Conservation (phyloP, 2,113 vertebrate genomes). For the Anarhynchus alexandrinus region DNA sequence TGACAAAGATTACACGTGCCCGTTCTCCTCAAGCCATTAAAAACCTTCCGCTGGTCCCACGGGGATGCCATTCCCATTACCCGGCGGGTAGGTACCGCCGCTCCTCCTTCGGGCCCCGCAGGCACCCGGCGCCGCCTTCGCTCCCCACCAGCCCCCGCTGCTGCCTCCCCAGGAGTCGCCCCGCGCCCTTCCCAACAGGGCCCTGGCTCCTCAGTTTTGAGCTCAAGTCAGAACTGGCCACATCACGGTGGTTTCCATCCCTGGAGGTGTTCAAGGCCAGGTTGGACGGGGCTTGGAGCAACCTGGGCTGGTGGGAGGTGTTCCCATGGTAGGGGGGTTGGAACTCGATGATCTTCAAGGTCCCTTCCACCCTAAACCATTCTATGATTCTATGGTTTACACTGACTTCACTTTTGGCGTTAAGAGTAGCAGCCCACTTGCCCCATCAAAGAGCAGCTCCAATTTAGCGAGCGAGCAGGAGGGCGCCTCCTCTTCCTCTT, state of each 20-base stretch:
- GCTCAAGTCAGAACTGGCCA: not conserved
- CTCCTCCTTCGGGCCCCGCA: not conserved
- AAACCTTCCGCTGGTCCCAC: not conserved
- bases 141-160: not conserved
- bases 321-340: too few relatives aligned
- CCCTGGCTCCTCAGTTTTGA: not conserved
- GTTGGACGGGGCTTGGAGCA: too few relatives aligned
- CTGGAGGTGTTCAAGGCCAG: too few relatives aligned
- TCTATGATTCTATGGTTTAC: not conserved
- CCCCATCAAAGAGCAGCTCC: not conserved
- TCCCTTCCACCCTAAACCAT: too few relatives aligned
- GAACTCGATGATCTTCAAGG: too few relatives aligned
- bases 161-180: not conserved
- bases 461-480: too few relatives aligned
- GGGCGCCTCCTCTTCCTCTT: not conserved
- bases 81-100: rapidly evolving
- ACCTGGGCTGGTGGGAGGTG: too few relatives aligned
- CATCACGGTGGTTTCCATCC: too few relatives aligned
- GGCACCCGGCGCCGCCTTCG: not conserved
- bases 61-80: not conserved
- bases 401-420: too few relatives aligned
- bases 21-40: too few relatives aligned
- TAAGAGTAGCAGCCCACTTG: not conserved
- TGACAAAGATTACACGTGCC: not conserved
- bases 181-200: not conserved